phyloP scores from a whole-genome alignment of 2,113 vertebrate species.

The Phycodurus eques region DNA sequence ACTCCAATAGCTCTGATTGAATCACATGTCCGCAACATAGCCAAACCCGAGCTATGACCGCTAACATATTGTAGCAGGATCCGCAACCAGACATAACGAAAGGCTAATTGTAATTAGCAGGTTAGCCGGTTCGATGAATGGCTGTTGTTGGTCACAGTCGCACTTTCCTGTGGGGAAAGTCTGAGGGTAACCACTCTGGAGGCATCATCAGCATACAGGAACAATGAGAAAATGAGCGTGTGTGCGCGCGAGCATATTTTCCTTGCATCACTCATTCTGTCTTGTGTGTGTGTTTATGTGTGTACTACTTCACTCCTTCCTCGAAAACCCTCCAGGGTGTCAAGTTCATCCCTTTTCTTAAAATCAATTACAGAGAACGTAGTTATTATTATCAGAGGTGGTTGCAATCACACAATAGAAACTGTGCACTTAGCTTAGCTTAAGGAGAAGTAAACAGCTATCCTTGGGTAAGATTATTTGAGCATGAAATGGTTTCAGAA shows the following conservation, averaged over 20 bases:
- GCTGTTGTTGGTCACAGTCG: constrained; percentile 14
- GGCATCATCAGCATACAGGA: background rate
- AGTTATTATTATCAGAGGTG: background rate
- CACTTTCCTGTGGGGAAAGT: constrained; percentile 43
- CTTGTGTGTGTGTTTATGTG: constrained; percentile 14
- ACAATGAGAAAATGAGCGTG: background rate
- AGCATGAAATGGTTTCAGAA: too few relatives aligned
- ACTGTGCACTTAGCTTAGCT: too few relatives aligned
- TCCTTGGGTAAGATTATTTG: too few relatives aligned
- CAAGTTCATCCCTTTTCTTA: background rate
- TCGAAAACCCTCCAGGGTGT: background rate
- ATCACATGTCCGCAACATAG: too few relatives aligned
- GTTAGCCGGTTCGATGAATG: constrained; percentile 34
- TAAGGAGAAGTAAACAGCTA: too few relatives aligned
- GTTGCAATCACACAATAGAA: too few relatives aligned
- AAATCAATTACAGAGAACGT: background rate
- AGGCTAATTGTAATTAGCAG: constrained; percentile 32
- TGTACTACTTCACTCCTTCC: constrained; percentile 8
- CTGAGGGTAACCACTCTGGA: constrained; percentile 7
- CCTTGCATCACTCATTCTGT: constrained; percentile 22
- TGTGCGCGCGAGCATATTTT: background rate
- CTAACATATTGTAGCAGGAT: too few relatives aligned
- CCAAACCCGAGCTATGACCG: too few relatives aligned
- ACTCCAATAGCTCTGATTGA: too few relatives aligned
- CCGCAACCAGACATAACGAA: constrained; percentile 25